phyloP scores from a whole-genome alignment of 1,140 invertebrate species.

The Megalopta genalis region DNA sequence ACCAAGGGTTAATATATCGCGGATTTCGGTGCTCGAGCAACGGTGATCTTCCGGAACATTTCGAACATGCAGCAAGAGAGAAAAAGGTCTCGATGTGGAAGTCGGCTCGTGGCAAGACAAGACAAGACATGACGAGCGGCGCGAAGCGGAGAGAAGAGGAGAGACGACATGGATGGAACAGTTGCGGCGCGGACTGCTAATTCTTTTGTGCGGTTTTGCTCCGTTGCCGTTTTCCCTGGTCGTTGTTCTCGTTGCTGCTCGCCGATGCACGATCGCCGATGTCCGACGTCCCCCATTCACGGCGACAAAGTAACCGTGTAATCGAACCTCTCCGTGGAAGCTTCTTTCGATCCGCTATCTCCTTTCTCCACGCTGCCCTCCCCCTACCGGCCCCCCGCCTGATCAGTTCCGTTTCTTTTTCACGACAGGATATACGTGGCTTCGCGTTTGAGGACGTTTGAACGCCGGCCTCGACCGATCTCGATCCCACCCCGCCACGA shows the following conservation, averaged over 20 bases:
- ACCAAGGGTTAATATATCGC: too few species aligned
- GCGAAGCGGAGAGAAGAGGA: not conserved
- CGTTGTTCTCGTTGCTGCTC: slow-evolving; percentile 46
- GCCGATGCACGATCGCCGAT: slow-evolving; percentile 49
- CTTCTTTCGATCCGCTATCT: slow-evolving; percentile 32
- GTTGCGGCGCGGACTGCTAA: slow-evolving; percentile 55
- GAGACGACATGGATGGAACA: slow-evolving; percentile 41
- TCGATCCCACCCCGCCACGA: too few species aligned
- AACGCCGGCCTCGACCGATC: too few species aligned
- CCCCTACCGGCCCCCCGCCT: not conserved
- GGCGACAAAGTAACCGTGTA: slow-evolving; percentile 75
- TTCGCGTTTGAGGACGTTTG: not conserved
- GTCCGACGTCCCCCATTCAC: slow-evolving; percentile 58
- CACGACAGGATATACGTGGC: not conserved
- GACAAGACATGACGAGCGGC: too few species aligned
- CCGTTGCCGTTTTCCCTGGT: slow-evolving; percentile 39
- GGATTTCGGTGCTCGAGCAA: too few species aligned
- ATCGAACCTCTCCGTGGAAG: slow-evolving; percentile 60
- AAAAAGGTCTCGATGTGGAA: not conserved
- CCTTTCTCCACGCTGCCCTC: not conserved
- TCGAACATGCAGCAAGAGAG: not conserved
- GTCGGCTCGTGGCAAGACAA: too few species aligned
- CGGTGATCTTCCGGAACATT: too few species aligned
- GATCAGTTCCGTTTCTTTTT: slow-evolving; percentile 9
- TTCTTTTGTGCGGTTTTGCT: slow-evolving; percentile 70